Base-by-base conservation (phyloP, 2,113 vertebrate genomes). In the Hypanus sabinus region DNA sequence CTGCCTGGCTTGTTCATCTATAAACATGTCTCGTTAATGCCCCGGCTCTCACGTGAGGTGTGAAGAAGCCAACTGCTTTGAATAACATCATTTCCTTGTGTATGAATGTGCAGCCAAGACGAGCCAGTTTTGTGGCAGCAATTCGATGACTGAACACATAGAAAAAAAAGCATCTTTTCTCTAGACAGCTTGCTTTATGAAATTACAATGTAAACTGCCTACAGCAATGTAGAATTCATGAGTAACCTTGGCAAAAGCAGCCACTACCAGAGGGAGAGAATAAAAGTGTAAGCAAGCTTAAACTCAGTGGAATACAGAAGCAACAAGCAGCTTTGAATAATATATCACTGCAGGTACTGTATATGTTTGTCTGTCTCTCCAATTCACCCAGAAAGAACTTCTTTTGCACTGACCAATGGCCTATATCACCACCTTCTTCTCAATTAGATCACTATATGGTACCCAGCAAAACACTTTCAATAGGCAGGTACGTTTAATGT, bases 281-380 rank as follows among this genome's bases (percentile, higher is more conserved):
- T 55, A 11, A 93, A 93, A 73, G 68, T 14, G 24, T 73, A 73
- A 55, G 68, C 91, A 93, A 93, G 22, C 38, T 24, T 71, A 73
- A 73, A 93, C 91, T 93, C 70, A 6, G 90, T 24, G 90, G 91
- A 93, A 73, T 16, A 55, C 22, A 73, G 65, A 9, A 73, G 36
- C 33, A 93, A 30, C 91, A 46, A 73, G 91, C 70, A 38, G 27
- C 71, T 65, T 65, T 92, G 90, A 92, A 92, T 92, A 92, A 92
- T 92, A 12, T 65, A 93, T 73, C 38, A 73, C 18, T 90, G 5
- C 16, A 65, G 60, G 30, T 18, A n/a, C n/a, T n/a, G n/a, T n/a
- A 33, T n/a, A 18, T 18, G n/a, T 16, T 65, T 30, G 27, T 90
- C 30, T 90, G 57, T 46, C 46, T 55, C 38, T 38, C 24, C 65